phyloP scores from a whole-genome alignment of 2,113 vertebrate genomes.

The Pseudorhombus dupliciocellatus region DNA sequence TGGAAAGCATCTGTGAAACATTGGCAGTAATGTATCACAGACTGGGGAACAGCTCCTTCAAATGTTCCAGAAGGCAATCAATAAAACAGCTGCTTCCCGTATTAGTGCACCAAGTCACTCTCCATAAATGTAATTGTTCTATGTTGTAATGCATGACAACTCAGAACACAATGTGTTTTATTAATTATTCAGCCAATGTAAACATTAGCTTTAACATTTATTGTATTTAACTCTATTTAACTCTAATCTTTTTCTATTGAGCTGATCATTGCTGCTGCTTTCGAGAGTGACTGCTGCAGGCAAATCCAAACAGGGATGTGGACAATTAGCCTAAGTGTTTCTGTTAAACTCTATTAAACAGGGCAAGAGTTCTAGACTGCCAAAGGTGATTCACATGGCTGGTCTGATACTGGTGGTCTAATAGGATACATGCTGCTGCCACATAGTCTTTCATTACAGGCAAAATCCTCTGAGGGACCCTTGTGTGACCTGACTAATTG shows the following conservation, averaged over 20 bases:
- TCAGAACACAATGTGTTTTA: neutral
- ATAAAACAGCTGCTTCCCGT: constrained; percentile 8
- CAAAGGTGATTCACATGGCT: constrained; percentile 65
- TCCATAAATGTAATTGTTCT: neutral
- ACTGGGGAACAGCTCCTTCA: neutral
- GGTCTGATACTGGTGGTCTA: constrained; percentile 57
- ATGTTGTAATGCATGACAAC: neutral
- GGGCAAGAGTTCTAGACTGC: constrained; percentile 40
- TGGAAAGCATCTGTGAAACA: neutral
- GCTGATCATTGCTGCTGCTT: neutral
- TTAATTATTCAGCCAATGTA: neutral
- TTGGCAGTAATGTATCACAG: constrained; percentile 10
- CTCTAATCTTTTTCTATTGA: neutral
- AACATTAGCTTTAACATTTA: neutral
- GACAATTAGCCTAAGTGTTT: constrained; percentile 55
- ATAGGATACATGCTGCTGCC: constrained; percentile 74
- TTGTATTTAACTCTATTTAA: neutral
- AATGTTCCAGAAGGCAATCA: constrained; percentile 30
- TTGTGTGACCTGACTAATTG: constrained; percentile 65
- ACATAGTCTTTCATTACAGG: constrained; percentile 72
- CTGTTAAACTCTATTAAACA: constrained; percentile 56
- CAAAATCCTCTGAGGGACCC: constrained; percentile 63
- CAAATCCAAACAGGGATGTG: constrained; percentile 38
- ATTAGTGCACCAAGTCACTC: constrained; percentile 6
- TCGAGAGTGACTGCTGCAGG: constrained; percentile 10